A percentile compares a stretch with the other conserved stretches of the same genome.
Conservation (phyloP, 2,113 vertebrate species). For the Barbus barbus region DNA sequence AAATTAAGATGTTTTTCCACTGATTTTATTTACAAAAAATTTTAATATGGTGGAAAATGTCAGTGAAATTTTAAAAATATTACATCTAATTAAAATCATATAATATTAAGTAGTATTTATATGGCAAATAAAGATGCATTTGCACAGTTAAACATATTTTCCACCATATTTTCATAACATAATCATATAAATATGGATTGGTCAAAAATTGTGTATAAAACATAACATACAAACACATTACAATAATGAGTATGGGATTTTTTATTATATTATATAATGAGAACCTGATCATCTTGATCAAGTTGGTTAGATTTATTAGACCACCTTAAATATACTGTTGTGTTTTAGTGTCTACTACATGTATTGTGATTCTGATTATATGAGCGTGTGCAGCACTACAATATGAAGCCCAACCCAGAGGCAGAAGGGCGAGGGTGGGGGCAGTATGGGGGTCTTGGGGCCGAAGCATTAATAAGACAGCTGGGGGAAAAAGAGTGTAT, state of each 20-base stretch:
- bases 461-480: constrained; percentile 46
- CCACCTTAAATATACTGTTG: background rate
- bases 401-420: background rate
- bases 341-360: background rate
- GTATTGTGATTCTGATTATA: background rate
- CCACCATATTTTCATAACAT: background rate
- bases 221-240: background rate
- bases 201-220: background rate
- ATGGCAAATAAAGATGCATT: too few relatives aligned
- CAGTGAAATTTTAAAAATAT: background rate
- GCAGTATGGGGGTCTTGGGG: constrained; percentile 21
- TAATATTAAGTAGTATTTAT: too few relatives aligned
- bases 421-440: constrained; percentile 1
- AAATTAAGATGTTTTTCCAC: background rate
- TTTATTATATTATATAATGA: background rate
- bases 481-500: constrained; percentile 31
- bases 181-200: background rate
- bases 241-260: background rate
- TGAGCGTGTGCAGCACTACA: background rate
- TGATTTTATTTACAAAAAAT: background rate
- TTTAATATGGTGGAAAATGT: background rate
- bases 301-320: background rate
- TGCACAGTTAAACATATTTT: too few relatives aligned
- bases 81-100: too few relatives aligned
- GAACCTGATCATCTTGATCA: background rate